Evolutionary conservation across 2,888 invertebrate genomes (phyloP).

Genomic region (Pelosia muscerda): DNA sequence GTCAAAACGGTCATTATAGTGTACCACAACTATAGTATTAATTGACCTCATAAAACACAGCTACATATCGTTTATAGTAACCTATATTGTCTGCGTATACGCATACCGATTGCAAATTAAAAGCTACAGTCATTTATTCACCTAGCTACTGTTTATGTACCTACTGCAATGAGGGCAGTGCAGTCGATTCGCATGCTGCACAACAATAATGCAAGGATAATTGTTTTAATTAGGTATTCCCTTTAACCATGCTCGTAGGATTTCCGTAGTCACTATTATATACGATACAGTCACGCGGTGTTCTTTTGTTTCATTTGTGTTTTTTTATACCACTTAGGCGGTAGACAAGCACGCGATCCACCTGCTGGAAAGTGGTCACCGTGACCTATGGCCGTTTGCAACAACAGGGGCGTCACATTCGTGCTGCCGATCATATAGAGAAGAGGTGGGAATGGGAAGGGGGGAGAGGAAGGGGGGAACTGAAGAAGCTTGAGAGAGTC

Average conservation of each 20-base stretch:
- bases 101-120: conserved; percentile 1
- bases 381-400: no score
- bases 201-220: conserved; percentile 3
- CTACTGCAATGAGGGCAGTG: background rate
- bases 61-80: background rate
- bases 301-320: no score
- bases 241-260: background rate
- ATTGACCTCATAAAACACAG: background rate
- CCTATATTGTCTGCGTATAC: background rate
- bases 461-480: no score
- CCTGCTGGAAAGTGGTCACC: no score
- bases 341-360: no score
- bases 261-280: background rate
- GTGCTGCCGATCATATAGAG: no score
- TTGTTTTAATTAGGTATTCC: background rate
- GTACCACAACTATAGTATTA: background rate
- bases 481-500: no score
- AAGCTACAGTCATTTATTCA: background rate
- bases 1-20: no score
- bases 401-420: no score
- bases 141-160: background rate
- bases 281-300: background rate
- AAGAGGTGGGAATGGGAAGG: no score
- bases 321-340: no score
- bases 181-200: background rate